These are phyloP conservation scores for Clupea harengus DNA, from an alignment of 2,113 vertebrate genomes.

Conservation along the genomic window DNA sequence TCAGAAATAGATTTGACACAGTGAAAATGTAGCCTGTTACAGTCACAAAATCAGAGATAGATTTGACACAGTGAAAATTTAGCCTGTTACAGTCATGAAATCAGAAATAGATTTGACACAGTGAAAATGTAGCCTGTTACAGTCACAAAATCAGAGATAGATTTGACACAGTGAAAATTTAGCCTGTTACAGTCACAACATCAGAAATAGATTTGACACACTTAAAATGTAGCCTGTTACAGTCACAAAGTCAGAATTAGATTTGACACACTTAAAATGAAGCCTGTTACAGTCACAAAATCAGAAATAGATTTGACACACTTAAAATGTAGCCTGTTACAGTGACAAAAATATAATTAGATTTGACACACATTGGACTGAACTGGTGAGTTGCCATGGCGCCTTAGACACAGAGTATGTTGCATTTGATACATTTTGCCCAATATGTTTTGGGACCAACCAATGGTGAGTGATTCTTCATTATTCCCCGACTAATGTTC, in stretches of 20 bases:
- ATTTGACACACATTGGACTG: not conserved
- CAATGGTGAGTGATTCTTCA: conserved; percentile 51
- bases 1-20: too few relatives aligned
- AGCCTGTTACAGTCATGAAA: too few relatives aligned
- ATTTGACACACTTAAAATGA: not conserved
- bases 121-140: too few relatives aligned
- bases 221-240: too few relatives aligned
- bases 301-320: not conserved
- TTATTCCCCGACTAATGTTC: conserved; percentile 54
- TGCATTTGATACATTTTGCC: conserved; percentile 53
- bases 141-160: not conserved
- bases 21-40: too few relatives aligned
- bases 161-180: not conserved
- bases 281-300: not conserved
- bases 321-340: not conserved
- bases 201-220: too few relatives aligned
- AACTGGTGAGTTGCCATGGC: conserved; percentile 38
- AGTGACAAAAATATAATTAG: not conserved
- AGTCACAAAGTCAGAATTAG: not conserved
- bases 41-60: too few relatives aligned
- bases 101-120: too few relatives aligned
- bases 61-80: too few relatives aligned
- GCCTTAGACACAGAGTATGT: conserved; percentile 52
- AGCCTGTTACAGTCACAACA: too few relatives aligned
- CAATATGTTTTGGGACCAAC: conserved; percentile 47